These are phyloP conservation scores for Cochlearius cochlearius DNA, from an alignment of 2,113 vertebrate genomes.

Conservation along the genomic window DNA sequence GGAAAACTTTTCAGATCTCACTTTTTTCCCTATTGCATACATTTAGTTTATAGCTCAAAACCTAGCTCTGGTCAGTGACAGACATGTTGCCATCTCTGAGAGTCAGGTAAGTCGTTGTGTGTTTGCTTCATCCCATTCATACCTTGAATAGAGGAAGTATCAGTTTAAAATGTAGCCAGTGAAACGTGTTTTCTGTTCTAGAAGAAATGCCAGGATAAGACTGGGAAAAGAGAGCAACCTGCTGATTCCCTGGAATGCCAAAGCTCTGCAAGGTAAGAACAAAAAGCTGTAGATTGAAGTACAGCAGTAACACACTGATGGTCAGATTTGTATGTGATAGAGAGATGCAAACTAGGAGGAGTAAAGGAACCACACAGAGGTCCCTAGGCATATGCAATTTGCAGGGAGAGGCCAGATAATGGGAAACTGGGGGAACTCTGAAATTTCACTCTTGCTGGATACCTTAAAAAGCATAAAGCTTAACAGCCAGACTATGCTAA, in stretches of 20 bases:
- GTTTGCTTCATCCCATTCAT: not conserved
- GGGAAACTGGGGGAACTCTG: not conserved
- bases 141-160: not conserved
- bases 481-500: not conserved
- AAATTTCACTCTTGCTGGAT: not conserved
- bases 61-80: not conserved
- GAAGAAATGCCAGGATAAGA: not conserved
- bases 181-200: not conserved
- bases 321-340: not conserved
- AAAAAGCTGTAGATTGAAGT: not conserved
- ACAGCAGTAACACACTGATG: not conserved
- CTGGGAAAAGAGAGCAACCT: not conserved
- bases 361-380: not conserved
- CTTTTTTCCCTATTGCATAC: rapidly evolving
- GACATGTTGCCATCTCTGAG: not conserved
- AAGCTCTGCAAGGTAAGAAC: not conserved
- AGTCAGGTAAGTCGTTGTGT: rapidly evolving
- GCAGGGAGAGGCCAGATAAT: not conserved
- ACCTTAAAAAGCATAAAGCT: not conserved
- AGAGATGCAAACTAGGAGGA: not conserved
- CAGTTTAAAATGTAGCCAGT: not conserved
- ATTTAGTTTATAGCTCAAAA: not conserved
- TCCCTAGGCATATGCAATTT: not conserved
- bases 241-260: not conserved
- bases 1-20: not conserved